A percentile compares a stretch with the other conserved stretches of the same genome.
phyloP scores from a whole-genome alignment of 2,888 invertebrate species.

The Baccha elongata region DNA sequence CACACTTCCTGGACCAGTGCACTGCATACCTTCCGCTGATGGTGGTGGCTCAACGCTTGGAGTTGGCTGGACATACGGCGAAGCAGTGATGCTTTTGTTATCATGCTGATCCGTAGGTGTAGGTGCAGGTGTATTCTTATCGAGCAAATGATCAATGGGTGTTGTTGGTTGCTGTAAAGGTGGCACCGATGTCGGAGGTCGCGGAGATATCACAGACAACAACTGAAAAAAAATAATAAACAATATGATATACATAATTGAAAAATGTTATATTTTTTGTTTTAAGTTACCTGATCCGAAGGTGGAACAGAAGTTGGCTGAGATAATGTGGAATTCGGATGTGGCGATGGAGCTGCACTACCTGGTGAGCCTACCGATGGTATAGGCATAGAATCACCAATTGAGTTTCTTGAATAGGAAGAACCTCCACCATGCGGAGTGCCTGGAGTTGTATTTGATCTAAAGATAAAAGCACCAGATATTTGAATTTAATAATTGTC shows the following conservation, averaged over 20 bases:
- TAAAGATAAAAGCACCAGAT: slow-evolving; percentile 61
- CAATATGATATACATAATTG: not conserved
- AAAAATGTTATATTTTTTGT: not conserved
- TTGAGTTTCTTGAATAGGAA: slow-evolving; percentile 85
- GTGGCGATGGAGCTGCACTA: slow-evolving; percentile 87
- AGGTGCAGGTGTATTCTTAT: slow-evolving; percentile 82
- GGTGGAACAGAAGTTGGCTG: slow-evolving; percentile 88
- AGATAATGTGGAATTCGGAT: slow-evolving; percentile 85
- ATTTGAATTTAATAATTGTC: not conserved
- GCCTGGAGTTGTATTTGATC: slow-evolving; percentile 77
- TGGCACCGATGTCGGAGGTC: slow-evolving; percentile 83
- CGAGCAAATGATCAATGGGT: slow-evolving; percentile 81
- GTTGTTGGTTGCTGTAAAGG: slow-evolving; percentile 82
- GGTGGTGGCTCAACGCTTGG: slow-evolving; percentile 81
- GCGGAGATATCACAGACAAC: slow-evolving; percentile 85
- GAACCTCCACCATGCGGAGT: slow-evolving; percentile 87
- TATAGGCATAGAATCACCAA: slow-evolving; percentile 81
- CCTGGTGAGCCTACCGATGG: slow-evolving; percentile 86
- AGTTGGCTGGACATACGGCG: slow-evolving; percentile 81
- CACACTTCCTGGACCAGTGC: slow-evolving; percentile 77
- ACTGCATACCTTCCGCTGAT: slow-evolving; percentile 77
- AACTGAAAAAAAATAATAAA: slow-evolving; percentile 74
- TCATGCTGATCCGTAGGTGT: slow-evolving; percentile 82
- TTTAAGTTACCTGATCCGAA: slow-evolving; percentile 81
- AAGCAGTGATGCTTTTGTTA: slow-evolving; percentile 82